phyloP scores from a whole-genome alignment of 2,888 invertebrate species.

The Flexamia atlantica region DNA sequence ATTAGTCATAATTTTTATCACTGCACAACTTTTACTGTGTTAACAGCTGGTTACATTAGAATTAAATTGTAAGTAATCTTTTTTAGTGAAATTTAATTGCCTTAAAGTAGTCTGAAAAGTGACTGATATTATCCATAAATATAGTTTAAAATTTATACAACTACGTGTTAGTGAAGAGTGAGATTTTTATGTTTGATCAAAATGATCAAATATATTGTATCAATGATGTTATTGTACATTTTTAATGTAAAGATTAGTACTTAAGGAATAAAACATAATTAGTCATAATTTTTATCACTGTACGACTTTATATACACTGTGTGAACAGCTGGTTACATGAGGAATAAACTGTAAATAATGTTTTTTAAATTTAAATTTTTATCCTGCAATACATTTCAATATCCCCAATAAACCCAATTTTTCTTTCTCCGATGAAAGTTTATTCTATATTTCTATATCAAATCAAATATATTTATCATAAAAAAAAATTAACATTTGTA shows the following conservation, averaged over 20 bases:
- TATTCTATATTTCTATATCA: no score
- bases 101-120: no score
- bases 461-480: no score
- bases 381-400: no score
- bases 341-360: conserved; percentile 1
- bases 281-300: background rate
- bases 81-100: background rate
- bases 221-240: background rate
- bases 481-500: no score
- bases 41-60: background rate
- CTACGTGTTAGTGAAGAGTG: no score
- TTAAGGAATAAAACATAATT: background rate
- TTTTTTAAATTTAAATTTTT: no score
- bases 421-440: no score
- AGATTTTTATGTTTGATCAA: no score
- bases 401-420: no score
- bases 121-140: no score
- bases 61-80: conserved; percentile 2
- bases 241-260: background rate
- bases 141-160: background rate
- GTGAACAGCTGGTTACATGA: background rate
- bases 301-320: background rate
- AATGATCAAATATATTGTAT: background rate
- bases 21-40: background rate
- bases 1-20: background rate